Percentiles rank a stretch among this genome's conserved stretches.
Evolutionary conservation across 2,113 vertebrate genomes (phyloP).

Genomic region (Orycteropus afer): DNA sequence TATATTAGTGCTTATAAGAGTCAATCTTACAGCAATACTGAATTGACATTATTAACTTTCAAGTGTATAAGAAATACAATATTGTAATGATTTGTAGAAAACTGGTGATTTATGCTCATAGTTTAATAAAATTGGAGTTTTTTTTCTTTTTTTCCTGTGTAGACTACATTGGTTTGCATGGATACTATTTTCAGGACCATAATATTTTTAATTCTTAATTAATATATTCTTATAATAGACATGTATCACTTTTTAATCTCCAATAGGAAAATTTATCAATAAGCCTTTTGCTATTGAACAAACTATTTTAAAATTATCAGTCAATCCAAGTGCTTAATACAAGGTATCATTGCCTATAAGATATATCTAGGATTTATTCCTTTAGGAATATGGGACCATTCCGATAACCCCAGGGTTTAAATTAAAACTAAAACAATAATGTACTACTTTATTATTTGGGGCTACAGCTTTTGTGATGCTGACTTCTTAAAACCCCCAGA

Average conservation of each 20-base stretch:
- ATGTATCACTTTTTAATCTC: background rate
- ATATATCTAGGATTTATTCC: background rate
- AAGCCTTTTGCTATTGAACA: background rate
- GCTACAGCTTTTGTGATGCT: background rate
- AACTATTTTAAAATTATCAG: constrained; percentile 1
- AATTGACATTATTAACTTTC: background rate
- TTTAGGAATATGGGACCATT: background rate
- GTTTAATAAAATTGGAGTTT: background rate
- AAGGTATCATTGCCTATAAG: background rate
- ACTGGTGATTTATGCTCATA: background rate
- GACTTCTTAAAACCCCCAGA: background rate
- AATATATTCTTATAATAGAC: background rate
- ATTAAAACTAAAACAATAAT: background rate
- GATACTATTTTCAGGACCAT: background rate
- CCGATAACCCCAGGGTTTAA: background rate
- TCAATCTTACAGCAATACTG: background rate
- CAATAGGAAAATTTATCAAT: background rate
- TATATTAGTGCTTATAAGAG: background rate
- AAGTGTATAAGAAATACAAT: background rate
- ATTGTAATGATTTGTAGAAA: background rate
- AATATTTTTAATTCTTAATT: background rate
- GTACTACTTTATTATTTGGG: background rate
- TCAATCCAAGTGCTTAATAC: background rate
- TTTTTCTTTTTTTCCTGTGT: too few species aligned
- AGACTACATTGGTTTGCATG: background rate